Evolutionary conservation across 2,888 invertebrate species (phyloP).

Genomic region (Macrosiphum euphorbiae): DNA sequence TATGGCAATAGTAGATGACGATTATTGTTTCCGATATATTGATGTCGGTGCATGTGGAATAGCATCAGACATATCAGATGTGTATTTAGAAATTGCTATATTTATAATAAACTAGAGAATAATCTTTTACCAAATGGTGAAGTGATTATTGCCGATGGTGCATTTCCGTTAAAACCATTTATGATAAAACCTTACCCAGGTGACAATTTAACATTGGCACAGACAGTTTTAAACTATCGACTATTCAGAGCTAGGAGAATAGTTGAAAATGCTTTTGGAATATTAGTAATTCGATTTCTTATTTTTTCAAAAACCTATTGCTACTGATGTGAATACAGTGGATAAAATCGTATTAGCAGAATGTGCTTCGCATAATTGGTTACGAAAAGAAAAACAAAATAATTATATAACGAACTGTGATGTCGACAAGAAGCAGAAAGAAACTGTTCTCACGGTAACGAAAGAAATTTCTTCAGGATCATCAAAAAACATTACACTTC

Average conservation of each 20-base stretch:
- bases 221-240: slow-evolving; percentile 59
- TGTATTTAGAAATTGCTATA: slow-evolving; percentile 23
- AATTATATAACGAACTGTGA: slow-evolving; percentile 60
- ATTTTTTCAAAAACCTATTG: slow-evolving; percentile 41
- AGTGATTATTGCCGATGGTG: slow-evolving; percentile 56
- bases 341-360: slow-evolving; percentile 57
- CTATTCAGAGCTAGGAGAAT: slow-evolving; percentile 39
- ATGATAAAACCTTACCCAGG: slow-evolving; percentile 47
- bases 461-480: too few relatives aligned
- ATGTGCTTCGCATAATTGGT: slow-evolving; percentile 64
- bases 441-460: too few relatives aligned
- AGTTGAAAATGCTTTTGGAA: slow-evolving; percentile 57
- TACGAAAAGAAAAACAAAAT: slow-evolving; percentile 49
- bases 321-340: slow-evolving; percentile 42
- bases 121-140: slow-evolving; percentile 29
- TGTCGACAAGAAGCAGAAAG: too few relatives aligned
- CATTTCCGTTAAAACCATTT: slow-evolving; percentile 55
- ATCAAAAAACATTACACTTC: too few relatives aligned
- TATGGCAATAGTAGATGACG: slow-evolving; percentile 59
- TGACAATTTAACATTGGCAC: neutral
- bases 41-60: slow-evolving; percentile 61
- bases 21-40: slow-evolving; percentile 53
- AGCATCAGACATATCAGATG: too few relatives aligned
- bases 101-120: slow-evolving; percentile 16
- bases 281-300: slow-evolving; percentile 38